Percentiles rank a stretch among this genome's conserved stretches.
These are phyloP conservation scores for Rhodophaea formosa DNA, from an alignment of 2,888 invertebrate species.

Conservation along the genomic window DNA sequence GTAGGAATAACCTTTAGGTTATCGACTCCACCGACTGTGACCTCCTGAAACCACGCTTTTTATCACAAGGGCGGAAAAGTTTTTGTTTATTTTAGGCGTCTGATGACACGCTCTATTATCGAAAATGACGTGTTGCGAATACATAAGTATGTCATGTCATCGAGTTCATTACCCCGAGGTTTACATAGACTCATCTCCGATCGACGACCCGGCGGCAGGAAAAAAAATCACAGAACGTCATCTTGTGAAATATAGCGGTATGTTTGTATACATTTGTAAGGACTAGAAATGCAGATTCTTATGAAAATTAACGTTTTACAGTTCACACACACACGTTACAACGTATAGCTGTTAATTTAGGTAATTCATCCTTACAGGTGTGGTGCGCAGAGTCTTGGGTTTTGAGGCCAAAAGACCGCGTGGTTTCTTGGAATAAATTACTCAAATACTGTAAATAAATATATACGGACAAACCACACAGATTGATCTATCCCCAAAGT, in stretches of 20 bases:
- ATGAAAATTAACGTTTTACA: too few relatives aligned
- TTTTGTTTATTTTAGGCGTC: neutral
- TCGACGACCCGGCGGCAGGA: conserved; percentile 5
- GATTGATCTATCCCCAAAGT: too few relatives aligned
- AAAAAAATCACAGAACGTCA: conserved; percentile 7
- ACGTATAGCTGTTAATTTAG: too few relatives aligned
- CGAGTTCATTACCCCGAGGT: conserved; percentile 12
- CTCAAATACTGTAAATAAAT: too few relatives aligned
- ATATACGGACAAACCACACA: too few relatives aligned
- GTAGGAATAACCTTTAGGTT: neutral
- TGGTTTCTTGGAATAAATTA: too few relatives aligned
- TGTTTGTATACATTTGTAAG: neutral
- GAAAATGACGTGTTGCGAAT: conserved; percentile 14
- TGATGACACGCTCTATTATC: conserved; percentile 11
- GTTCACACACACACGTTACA: too few relatives aligned
- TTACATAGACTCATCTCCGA: conserved; percentile 33
- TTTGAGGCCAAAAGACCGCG: too few relatives aligned
- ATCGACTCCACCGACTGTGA: neutral
- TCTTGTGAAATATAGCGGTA: conserved; percentile 1
- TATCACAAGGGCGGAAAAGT: neutral
- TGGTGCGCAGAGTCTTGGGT: too few relatives aligned
- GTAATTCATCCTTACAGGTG: too few relatives aligned
- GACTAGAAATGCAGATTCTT: too few relatives aligned
- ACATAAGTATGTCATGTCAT: conserved; percentile 13
- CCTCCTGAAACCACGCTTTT: neutral